Evolutionary conservation across 2,113 vertebrate genomes (phyloP).

Genomic region (Caloenas nicobarica): DNA sequence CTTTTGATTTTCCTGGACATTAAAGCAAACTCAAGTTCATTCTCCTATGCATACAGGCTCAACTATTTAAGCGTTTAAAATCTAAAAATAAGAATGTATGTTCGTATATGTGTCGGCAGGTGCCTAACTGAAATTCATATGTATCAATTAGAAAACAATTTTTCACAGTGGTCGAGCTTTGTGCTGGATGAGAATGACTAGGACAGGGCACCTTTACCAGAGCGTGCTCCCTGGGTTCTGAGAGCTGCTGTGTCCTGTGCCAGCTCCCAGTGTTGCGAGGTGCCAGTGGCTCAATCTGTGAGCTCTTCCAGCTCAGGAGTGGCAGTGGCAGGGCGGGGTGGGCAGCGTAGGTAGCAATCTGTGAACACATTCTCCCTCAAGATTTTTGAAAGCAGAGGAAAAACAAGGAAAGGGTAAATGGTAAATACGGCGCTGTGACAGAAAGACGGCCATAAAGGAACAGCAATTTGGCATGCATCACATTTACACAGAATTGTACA

Average conservation of each 20-base stretch:
- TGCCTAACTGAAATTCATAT: not conserved
- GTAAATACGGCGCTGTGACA: not conserved
- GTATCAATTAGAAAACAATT: not conserved
- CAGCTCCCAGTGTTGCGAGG: not conserved
- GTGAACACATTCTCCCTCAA: not conserved
- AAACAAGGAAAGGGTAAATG: not conserved
- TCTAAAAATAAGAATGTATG: not conserved
- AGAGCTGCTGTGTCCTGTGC: not conserved
- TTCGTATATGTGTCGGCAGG: not conserved
- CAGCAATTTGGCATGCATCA: not conserved
- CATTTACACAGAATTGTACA: not conserved
- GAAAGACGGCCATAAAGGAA: not conserved
- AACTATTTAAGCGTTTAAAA: not conserved
- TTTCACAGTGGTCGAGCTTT: not conserved
- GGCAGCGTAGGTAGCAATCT: not conserved
- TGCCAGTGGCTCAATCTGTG: not conserved
- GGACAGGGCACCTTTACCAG: not conserved
- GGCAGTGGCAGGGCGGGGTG: not conserved
- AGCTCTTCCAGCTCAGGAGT: not conserved
- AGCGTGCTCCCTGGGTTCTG: not conserved
- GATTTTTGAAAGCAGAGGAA: not conserved
- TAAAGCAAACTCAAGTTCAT: not conserved
- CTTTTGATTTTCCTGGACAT: not conserved
- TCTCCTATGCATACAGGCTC: not conserved
- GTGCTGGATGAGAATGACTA: not conserved